Conservation (phyloP, 2,888 invertebrate genomes). For the Drosophila paramelanica region DNA sequence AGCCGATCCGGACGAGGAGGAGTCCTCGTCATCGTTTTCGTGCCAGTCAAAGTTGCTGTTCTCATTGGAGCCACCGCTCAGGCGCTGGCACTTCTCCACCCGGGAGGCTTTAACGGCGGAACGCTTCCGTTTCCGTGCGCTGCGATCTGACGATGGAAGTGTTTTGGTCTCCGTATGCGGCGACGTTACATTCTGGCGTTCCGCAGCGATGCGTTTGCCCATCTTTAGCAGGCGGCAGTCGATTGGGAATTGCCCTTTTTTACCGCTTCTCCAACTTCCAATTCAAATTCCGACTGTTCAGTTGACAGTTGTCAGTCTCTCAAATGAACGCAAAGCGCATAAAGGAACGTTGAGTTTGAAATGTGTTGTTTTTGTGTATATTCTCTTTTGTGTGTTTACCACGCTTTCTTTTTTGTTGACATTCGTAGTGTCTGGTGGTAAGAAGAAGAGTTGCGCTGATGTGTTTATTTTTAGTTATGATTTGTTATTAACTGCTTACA, state of each 20-base stretch:
- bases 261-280: constrained; percentile 5
- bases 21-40: constrained; percentile 82
- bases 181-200: constrained; percentile 57
- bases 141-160: constrained; percentile 59
- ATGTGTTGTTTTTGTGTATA: constrained; percentile 51
- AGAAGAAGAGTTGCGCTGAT: constrained; percentile 32
- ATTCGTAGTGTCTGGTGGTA: constrained; percentile 42
- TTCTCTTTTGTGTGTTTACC: constrained; percentile 45
- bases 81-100: constrained; percentile 56
- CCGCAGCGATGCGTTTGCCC: constrained; percentile 81
- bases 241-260: neutral
- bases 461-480: constrained; percentile 37
- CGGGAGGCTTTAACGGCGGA: constrained; percentile 48
- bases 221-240: constrained; percentile 54
- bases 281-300: constrained; percentile 1
- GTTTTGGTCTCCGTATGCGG: constrained; percentile 48
- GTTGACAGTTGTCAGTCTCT: constrained; percentile 59
- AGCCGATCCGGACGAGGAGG: constrained; percentile 76
- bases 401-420: constrained; percentile 40
- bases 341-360: constrained; percentile 56
- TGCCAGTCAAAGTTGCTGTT: constrained; percentile 67
- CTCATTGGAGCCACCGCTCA: constrained; percentile 24
- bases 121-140: constrained; percentile 81
- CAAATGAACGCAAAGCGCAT: constrained; percentile 37
- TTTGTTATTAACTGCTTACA: neutral